phyloP scores from a whole-genome alignment of 2,888 invertebrate genomes.

The Tortricodes alternella region DNA sequence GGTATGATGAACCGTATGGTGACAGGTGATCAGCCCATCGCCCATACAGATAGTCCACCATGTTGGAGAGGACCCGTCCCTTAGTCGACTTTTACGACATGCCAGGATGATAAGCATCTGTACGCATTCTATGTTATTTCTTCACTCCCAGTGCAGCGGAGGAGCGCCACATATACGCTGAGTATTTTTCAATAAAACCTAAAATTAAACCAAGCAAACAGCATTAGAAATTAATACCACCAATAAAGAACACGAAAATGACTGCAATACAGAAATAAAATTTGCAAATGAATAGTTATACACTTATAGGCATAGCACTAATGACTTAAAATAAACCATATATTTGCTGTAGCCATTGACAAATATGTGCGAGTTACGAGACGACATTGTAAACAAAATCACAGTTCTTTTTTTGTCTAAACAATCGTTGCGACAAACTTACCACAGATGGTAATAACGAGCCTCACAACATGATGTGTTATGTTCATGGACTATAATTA shows the following conservation, averaged over 20 bases:
- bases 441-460: conserved; percentile 37
- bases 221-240: no score
- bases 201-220: no score
- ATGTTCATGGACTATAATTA: conserved; percentile 36
- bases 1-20: no score
- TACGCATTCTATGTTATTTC: no score
- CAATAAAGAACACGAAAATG: not conserved
- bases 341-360: conserved; percentile 43
- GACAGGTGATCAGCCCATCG: no score
- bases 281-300: not conserved
- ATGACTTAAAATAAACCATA: conserved; percentile 30
- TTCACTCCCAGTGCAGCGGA: no score
- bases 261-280: not conserved
- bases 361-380: conserved; percentile 41
- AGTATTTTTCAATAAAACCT: no score
- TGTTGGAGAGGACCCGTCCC: no score
- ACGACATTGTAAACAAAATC: conserved; percentile 41
- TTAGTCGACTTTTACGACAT: no score
- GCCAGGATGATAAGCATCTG: no score
- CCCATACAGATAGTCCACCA: no score
- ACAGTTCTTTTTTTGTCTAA: conserved; percentile 37
- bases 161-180: no score
- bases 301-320: not conserved
- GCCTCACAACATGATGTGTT: conserved; percentile 32
- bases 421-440: conserved; percentile 48